These are phyloP conservation scores for Conops quadrifasciatus DNA, from an alignment of 2,888 invertebrate genomes.

Conservation along the genomic window DNA sequence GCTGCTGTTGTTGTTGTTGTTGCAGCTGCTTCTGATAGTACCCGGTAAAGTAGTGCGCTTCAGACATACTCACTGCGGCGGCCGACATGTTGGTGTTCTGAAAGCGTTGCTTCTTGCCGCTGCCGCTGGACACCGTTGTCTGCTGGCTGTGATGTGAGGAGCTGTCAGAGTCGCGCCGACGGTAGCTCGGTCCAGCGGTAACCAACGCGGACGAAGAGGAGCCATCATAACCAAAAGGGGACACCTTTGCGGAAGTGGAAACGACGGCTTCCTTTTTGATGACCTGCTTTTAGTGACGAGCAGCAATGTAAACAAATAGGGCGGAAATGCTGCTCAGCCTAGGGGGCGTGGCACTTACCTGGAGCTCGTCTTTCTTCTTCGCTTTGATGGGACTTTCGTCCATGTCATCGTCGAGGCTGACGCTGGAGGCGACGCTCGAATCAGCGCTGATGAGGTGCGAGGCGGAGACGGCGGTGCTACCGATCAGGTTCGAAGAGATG, in stretches of 20 bases:
- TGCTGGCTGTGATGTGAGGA: slow-evolving; percentile 49
- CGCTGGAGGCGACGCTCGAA: slow-evolving; percentile 66
- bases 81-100: slow-evolving; percentile 45
- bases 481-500: slow-evolving; percentile 72
- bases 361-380: slow-evolving; percentile 64
- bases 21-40: slow-evolving; percentile 53
- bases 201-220: slow-evolving; percentile 39
- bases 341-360: slow-evolving; percentile 51
- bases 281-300: slow-evolving; percentile 47
- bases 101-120: slow-evolving; percentile 53
- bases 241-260: slow-evolving; percentile 63
- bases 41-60: slow-evolving; percentile 56
- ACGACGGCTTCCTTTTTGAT: slow-evolving; percentile 62
- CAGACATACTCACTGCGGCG: slow-evolving; percentile 41
- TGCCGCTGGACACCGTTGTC: slow-evolving; percentile 31
- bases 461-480: slow-evolving; percentile 73
- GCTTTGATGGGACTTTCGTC: slow-evolving; percentile 63
- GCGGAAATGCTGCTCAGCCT: neutral
- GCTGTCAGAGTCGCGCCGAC: slow-evolving; percentile 54
- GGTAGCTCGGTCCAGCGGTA: slow-evolving; percentile 48
- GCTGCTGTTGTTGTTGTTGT: slow-evolving; percentile 49
- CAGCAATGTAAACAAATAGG: neutral
- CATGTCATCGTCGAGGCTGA: slow-evolving; percentile 64
- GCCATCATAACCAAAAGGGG: slow-evolving; percentile 61
- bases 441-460: slow-evolving; percentile 68